Conservation (phyloP, 2,113 vertebrate genomes). For the Phalacrocorax brasilianus region DNA sequence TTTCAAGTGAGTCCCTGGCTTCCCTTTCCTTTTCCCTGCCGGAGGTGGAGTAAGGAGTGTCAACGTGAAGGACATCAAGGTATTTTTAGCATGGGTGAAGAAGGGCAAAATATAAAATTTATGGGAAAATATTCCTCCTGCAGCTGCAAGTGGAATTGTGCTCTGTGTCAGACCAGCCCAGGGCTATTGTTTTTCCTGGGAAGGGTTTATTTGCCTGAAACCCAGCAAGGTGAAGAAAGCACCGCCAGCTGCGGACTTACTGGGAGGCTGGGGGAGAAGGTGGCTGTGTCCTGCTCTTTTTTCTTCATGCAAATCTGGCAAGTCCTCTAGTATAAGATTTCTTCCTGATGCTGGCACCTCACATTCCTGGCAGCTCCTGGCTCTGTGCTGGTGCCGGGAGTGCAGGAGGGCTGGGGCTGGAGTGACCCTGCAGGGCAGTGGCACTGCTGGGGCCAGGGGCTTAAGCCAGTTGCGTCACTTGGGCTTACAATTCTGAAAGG, state of each 20-base stretch:
- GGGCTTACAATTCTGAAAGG: not conserved
- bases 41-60: not conserved
- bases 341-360: not conserved
- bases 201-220: not conserved
- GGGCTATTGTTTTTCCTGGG: not conserved
- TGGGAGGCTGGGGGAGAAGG: not conserved
- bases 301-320: not conserved
- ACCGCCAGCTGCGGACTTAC: not conserved
- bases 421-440: not conserved
- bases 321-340: not conserved
- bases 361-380: not conserved
- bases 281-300: not conserved
- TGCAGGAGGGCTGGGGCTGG: fast-evolving
- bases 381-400: not conserved
- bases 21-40: not conserved
- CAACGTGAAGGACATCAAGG: not conserved
- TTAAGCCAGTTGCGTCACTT: not conserved
- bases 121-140: not conserved
- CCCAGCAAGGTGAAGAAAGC: not conserved
- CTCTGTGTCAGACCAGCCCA: not conserved
- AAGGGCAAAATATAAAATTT: not conserved
- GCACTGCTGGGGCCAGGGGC: fast-evolving
- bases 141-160: not conserved
- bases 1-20: not conserved
- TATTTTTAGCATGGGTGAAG: slow-evolving; percentile 25